These are phyloP conservation scores for Anoplolepis gracilipes DNA, from an alignment of 1,140 invertebrate species.

Conservation along the genomic window DNA sequence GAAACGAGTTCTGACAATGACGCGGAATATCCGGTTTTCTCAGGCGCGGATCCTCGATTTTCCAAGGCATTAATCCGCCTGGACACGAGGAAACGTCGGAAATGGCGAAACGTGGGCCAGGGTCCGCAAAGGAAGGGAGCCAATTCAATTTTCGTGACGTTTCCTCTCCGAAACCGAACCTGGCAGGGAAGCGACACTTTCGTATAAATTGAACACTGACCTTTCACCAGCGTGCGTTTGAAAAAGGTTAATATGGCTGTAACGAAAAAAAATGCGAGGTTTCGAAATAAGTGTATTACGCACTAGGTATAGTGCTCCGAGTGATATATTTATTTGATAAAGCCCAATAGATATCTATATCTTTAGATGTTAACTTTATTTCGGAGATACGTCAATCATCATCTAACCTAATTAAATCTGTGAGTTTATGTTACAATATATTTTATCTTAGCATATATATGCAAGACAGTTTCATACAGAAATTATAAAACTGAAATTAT, in stretches of 20 bases:
- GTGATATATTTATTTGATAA: constrained; percentile 16
- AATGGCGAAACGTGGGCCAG: constrained; percentile 63
- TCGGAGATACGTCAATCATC: not conserved
- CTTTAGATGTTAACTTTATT: too few relatives aligned
- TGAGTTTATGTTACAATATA: not conserved
- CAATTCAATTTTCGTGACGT: constrained; percentile 74
- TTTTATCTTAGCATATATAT: not conserved
- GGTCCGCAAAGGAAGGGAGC: not conserved
- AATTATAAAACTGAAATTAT: not conserved
- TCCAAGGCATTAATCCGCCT: constrained; percentile 72
- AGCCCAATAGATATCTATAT: not conserved
- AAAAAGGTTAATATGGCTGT: constrained; percentile 38
- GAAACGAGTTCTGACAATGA: not conserved
- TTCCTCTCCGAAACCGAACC: constrained; percentile 62
- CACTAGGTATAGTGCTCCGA: not conserved
- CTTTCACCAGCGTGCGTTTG: constrained; percentile 29
- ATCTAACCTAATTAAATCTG: not conserved
- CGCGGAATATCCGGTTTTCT: constrained; percentile 41
- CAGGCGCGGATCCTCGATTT: constrained; percentile 61
- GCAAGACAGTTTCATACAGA: not conserved
- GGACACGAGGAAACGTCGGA: constrained; percentile 69
- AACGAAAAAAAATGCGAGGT: constrained; percentile 33
- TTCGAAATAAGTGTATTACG: constrained; percentile 5
- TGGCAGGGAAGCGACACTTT: constrained; percentile 48
- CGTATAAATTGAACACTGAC: constrained; percentile 53